A percentile compares a stretch with the other conserved stretches of the same genome.
These are phyloP conservation scores for Pristiophorus japonicus DNA, from an alignment of 2,113 vertebrate species.

Conservation along the genomic window DNA sequence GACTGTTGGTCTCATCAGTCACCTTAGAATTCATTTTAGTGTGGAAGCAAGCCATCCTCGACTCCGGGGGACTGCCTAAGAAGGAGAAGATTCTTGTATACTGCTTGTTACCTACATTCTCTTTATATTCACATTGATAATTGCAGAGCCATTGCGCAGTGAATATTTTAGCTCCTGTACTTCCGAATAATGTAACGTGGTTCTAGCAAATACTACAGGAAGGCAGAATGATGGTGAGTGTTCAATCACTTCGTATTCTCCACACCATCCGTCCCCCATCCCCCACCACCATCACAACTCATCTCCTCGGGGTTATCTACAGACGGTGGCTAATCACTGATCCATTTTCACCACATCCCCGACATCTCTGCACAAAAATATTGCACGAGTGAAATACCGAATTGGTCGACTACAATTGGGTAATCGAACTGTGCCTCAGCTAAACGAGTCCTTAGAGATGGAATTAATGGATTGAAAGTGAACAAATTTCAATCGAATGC, in stretches of 20 bases:
- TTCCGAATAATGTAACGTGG: neutral
- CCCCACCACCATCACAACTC: neutral
- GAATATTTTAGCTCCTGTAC: neutral
- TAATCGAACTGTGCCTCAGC: neutral
- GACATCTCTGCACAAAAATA: neutral
- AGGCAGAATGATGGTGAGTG: neutral
- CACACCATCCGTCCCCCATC: too few species aligned
- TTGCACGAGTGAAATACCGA: neutral
- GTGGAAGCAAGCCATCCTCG: too few species aligned
- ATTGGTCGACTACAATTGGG: neutral
- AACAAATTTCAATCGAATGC: constrained; percentile 5
- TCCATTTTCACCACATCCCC: neutral
- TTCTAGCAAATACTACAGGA: neutral
- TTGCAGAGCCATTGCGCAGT: neutral
- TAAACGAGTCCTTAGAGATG: neutral
- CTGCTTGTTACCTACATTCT: neutral
- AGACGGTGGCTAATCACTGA: neutral
- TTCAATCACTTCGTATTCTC: neutral
- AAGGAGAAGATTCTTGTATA: neutral
- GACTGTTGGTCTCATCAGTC: too few species aligned
- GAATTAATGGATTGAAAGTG: constrained; percentile 11
- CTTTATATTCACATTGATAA: neutral
- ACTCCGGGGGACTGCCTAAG: too few species aligned
- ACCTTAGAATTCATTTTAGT: too few species aligned
- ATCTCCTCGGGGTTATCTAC: neutral